These are phyloP conservation scores for Neelides folsomi DNA, from an alignment of 2,888 invertebrate species.

Conservation along the genomic window DNA sequence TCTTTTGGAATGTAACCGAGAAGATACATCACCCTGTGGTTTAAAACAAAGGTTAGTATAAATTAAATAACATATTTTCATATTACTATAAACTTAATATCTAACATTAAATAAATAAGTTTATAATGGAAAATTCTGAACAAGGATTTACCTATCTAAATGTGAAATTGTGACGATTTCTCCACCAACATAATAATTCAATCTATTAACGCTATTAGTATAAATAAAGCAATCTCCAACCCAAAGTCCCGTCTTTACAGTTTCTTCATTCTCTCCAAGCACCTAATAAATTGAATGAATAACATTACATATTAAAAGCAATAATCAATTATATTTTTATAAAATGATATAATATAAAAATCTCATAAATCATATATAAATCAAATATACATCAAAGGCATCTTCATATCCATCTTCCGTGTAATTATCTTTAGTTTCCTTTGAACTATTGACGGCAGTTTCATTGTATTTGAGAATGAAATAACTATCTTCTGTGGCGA, in stretches of 20 bases:
- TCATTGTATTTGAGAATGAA: conserved; percentile 81
- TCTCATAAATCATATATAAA: neutral
- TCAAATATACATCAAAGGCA: conserved; percentile 81
- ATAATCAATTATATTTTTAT: neutral
- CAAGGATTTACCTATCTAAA: conserved; percentile 53
- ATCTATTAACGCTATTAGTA: conserved; percentile 89
- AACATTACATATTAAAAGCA: neutral
- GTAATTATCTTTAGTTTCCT: conserved; percentile 59
- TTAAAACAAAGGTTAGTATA: neutral
- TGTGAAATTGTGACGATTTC: conserved; percentile 98
- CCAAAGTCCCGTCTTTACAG: conserved; percentile 89
- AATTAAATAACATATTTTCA: neutral
- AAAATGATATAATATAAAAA: neutral
- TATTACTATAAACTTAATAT: neutral
- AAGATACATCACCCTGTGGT: conserved; percentile 76
- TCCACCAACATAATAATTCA: conserved; percentile 98
- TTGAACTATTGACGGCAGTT: conserved; percentile 60
- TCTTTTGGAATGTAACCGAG: conserved; percentile 92
- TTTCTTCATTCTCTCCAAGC: conserved; percentile 74
- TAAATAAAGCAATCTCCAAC: conserved; percentile 99
- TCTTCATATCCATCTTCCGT: conserved; percentile 89
- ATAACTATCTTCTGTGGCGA: conserved; percentile 90
- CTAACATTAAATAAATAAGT: no score
- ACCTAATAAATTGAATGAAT: conserved; percentile 43
- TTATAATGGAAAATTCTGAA: no score